phyloP scores from a whole-genome alignment of 2,113 vertebrate genomes.

The Acrocephalus kingi region DNA sequence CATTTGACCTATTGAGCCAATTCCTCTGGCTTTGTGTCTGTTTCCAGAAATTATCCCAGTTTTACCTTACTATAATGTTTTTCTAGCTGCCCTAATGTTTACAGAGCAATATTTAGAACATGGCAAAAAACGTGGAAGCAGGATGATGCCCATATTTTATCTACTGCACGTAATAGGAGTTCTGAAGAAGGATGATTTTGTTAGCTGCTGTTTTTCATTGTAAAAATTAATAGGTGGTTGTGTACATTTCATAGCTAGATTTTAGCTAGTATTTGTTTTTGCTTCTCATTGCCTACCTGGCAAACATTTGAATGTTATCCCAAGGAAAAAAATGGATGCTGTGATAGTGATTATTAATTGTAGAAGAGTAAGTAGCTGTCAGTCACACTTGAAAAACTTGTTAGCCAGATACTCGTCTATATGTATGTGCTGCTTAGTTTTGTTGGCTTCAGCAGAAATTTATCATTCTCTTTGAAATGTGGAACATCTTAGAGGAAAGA shows the following conservation, averaged over 20 bases:
- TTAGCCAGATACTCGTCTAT: slow-evolving; percentile 13
- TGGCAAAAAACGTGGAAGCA: not conserved
- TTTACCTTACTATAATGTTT: not conserved
- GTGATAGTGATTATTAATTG: not conserved
- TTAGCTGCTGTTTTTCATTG: not conserved
- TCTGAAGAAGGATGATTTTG: not conserved
- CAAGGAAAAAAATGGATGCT: not conserved
- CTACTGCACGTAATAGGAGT: not conserved
- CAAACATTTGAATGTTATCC: not conserved
- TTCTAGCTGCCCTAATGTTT: not conserved
- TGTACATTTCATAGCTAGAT: not conserved
- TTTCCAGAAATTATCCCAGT: not conserved
- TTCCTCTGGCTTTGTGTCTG: not conserved
- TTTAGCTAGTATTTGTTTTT: not conserved
- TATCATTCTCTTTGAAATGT: slow-evolving; percentile 70
- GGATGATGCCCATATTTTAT: not conserved
- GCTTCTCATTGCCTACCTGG: not conserved
- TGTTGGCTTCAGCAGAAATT: slow-evolving; percentile 66
- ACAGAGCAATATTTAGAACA: not conserved
- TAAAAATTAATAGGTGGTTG: not conserved
- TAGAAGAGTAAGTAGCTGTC: not conserved
- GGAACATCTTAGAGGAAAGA: slow-evolving; percentile 59
- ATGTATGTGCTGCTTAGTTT: not conserved
- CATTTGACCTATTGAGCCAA: not conserved
- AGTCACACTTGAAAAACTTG: not conserved